Conservation (phyloP, 2,113 vertebrate species). For the Lathamus discolor region DNA sequence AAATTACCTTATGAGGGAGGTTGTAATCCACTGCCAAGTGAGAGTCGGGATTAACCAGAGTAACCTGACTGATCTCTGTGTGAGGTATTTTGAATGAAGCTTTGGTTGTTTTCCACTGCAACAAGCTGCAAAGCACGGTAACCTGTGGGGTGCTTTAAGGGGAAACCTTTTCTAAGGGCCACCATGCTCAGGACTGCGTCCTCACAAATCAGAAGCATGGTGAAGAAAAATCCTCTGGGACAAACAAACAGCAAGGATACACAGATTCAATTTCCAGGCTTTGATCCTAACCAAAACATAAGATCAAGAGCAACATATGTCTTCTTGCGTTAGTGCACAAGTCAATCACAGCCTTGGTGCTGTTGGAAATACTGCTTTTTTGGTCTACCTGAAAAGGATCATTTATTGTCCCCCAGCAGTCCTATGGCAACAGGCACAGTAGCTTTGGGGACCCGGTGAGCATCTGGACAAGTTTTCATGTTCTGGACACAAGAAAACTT, state of each 20-base stretch:
- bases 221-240: neutral
- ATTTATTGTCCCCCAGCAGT: neutral
- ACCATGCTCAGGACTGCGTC: neutral
- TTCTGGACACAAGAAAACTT: neutral
- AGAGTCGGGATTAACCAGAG: conserved; percentile 33
- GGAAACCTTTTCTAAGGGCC: neutral
- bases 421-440: neutral
- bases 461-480: neutral
- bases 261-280: neutral
- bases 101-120: conserved; percentile 28
- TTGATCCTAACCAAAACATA: neutral
- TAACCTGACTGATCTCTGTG: conserved; percentile 55
- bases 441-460: neutral
- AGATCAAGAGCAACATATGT: neutral
- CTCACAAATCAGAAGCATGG: neutral
- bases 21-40: conserved; percentile 31
- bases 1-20: conserved; percentile 8
- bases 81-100: conserved; percentile 14
- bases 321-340: neutral
- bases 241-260: neutral
- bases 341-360: neutral
- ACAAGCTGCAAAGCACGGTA: neutral
- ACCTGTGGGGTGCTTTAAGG: neutral
- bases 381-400: neutral
- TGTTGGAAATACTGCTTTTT: neutral